Evolutionary conservation across 2,888 invertebrate genomes (phyloP).

Genomic region (Tipula lateralis): DNA sequence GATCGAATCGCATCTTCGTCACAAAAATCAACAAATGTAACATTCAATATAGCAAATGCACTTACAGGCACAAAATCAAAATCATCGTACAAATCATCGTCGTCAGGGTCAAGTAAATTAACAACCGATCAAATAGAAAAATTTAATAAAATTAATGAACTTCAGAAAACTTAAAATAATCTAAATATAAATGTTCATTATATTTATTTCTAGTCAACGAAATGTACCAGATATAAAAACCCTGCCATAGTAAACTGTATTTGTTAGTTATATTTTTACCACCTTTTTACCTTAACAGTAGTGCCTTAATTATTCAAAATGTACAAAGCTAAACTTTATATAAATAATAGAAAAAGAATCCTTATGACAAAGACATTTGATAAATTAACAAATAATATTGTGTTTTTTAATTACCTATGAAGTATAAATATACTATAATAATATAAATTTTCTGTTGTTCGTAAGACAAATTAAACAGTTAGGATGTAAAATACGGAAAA

Average conservation of each 20-base stretch:
- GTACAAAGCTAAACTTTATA: not conserved
- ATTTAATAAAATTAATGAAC: not conserved
- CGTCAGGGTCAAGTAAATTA: not conserved
- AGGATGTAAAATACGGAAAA: not conserved
- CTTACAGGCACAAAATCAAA: not conserved
- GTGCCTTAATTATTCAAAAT: not conserved
- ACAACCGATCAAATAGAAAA: not conserved
- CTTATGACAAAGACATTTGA: not conserved
- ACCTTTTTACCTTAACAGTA: not conserved
- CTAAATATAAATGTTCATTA: not conserved
- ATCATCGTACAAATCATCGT: not conserved
- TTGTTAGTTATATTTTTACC: not conserved
- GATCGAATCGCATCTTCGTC: conserved; percentile 33
- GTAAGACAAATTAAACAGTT: not conserved
- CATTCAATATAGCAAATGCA: not conserved
- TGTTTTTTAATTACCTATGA: not conserved
- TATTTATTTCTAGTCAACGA: not conserved
- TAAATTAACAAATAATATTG: not conserved
- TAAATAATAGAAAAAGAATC: not conserved
- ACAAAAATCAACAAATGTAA: conserved; percentile 19
- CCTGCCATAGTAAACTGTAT: not conserved
- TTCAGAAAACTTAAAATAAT: not conserved
- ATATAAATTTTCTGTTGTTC: not conserved
- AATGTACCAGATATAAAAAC: not conserved
- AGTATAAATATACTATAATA: too few relatives aligned